Conservation (phyloP, 2,888 invertebrate genomes). For the Hirtodrosophila trivittata region DNA sequence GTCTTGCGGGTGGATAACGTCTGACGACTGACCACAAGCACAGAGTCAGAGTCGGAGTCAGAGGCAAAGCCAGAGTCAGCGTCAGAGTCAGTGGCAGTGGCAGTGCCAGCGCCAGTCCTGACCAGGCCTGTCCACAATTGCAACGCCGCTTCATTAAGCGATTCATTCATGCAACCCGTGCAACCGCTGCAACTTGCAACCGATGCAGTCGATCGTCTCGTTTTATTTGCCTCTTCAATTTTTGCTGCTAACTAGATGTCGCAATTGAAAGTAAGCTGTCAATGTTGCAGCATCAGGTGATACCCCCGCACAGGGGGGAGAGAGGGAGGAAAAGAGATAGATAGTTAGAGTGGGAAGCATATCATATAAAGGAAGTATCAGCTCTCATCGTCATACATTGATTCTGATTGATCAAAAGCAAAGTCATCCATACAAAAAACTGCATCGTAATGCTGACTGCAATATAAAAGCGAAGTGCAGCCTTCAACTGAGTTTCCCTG, state of each 20-base stretch:
- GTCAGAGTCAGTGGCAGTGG: constrained; percentile 13
- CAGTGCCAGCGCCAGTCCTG: constrained; percentile 21
- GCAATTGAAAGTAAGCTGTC: constrained; percentile 80
- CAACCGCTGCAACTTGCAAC: constrained; percentile 33
- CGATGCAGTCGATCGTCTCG: constrained; percentile 63
- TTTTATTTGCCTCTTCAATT: constrained; percentile 76
- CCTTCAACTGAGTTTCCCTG: no score
- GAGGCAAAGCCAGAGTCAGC: constrained; percentile 9
- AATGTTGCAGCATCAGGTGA: constrained; percentile 37
- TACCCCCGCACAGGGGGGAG: constrained; percentile 1
- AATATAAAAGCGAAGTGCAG: no score
- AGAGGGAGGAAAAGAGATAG: no score
- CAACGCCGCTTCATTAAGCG: constrained; percentile 72
- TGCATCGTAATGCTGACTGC: no score
- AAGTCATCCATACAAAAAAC: no score
- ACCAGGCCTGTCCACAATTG: constrained; percentile 31
- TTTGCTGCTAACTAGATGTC: constrained; percentile 74
- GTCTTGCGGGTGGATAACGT: constrained; percentile 73
- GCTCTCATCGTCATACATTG: neutral
- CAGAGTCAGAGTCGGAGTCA: constrained; percentile 33
- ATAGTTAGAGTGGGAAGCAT: no score
- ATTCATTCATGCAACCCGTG: constrained; percentile 69
- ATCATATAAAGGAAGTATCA: constrained; percentile 1
- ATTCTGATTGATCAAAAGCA: neutral
- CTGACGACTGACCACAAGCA: constrained; percentile 69